phyloP scores from a whole-genome alignment of 2,888 invertebrate genomes.

The Reticulitermes lucifugus region DNA sequence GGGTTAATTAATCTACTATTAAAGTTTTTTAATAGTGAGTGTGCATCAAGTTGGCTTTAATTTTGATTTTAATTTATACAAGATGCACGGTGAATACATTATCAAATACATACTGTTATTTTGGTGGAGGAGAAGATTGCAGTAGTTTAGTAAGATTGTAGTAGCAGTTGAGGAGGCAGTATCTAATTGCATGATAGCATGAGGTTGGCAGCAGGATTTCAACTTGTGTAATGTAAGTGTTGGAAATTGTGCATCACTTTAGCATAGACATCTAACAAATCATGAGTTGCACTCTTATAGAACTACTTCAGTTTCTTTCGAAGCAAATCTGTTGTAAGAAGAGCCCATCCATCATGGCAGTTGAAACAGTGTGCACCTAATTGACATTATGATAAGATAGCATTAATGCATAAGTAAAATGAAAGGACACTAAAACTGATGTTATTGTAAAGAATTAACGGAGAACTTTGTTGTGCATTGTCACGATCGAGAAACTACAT shows the following conservation, averaged over 20 bases:
- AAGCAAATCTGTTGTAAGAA: not conserved
- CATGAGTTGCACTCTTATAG: not conserved
- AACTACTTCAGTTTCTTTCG: not conserved
- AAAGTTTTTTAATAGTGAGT: too few species aligned
- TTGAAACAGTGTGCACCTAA: not conserved
- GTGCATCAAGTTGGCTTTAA: too few species aligned
- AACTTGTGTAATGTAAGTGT: not conserved
- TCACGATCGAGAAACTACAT: not conserved
- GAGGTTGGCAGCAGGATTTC: conserved; percentile 5
- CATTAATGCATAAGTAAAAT: not conserved
- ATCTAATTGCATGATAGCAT: conserved; percentile 13
- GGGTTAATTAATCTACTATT: too few species aligned
- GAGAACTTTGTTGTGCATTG: not conserved
- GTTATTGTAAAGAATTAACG: not conserved
- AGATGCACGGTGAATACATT: too few species aligned
- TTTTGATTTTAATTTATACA: too few species aligned
- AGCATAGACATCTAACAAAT: not conserved
- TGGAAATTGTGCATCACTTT: not conserved
- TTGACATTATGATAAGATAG: not conserved
- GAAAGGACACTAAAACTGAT: not conserved
- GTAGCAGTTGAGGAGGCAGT: conserved; percentile 1
- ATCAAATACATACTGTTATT: not conserved
- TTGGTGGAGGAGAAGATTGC: conserved; percentile 16
- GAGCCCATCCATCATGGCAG: not conserved
- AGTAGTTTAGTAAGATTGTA: not conserved